Evolutionary conservation across 2,888 invertebrate genomes (phyloP), one percentile per base, ranked within the genome.

Genomic region (Cantharis rustica): DNA sequence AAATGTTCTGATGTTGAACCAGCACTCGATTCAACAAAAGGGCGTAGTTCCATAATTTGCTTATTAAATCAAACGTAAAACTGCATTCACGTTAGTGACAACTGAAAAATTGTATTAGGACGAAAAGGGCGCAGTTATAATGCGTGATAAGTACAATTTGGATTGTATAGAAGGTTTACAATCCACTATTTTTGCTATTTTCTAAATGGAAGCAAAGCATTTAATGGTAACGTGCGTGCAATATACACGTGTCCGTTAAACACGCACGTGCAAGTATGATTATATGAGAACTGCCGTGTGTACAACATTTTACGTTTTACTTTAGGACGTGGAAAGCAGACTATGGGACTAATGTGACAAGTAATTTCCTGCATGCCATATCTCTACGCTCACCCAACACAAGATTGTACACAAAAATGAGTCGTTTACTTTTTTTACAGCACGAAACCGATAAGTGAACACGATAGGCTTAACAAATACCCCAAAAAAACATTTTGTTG

Each of bases 321-420:
- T 78, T 73, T 75, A 69, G 63, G 72, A 23, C 64, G 31, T 62
- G 68, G 68, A 74, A 74, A 70, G 72, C 71, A 16, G 75, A 71
- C 73, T 69, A 31, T 72, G 75, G 77, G 75, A 73, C 78, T 80
- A 79, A 80, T 80, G 78, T 79, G 79, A 78, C 80, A 78, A 79
- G 80, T 80, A 80, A 80, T 80, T 80, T 80, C 78, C 79, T 80
- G 76, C 76, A 77, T 78, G 79, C 78, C 77, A 77, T 80, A 80
- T 79, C 77, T 77, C 68, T 61, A 17, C 69, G 71, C 78, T 76
- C 76, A 68, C 69, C 23, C 11, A 62, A 68, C 47, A 73, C 71
- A 70, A 77, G 69, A 72, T 77, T 77, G 68, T 77, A 77, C 75
- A 77, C 66, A 72, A 77, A 77, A 77, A 73, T 75, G 72, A 72